Conservation (phyloP, 1,140 invertebrate species). For the Chironomus striatipennis region DNA sequence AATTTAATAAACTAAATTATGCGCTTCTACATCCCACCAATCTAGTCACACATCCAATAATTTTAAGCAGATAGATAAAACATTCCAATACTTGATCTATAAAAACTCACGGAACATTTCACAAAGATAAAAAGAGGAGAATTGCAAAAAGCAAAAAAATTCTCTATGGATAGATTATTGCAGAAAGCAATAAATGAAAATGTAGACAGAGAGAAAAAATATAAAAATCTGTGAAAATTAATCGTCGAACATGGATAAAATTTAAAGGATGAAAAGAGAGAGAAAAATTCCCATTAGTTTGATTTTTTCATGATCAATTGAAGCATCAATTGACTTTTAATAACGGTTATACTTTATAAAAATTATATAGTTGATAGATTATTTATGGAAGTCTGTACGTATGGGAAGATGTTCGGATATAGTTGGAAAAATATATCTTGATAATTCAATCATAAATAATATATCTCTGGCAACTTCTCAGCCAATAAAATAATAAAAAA, state of each 20-base stretch:
- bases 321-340: slow-evolving; percentile 14
- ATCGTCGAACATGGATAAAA: no score
- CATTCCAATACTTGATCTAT: no score
- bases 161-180: no score
- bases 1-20: no score
- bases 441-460: slow-evolving; percentile 23
- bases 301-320: slow-evolving; percentile 5
- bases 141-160: no score
- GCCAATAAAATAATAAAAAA: slow-evolving; percentile 23
- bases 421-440: slow-evolving; percentile 5
- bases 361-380: not conserved
- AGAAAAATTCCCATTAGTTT: no score
- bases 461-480: slow-evolving; percentile 21
- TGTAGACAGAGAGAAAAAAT: not conserved
- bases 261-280: no score
- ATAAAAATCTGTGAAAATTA: not conserved
- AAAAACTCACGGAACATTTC: no score
- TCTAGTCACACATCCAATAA: no score
- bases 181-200: not conserved
- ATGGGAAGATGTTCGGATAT: not conserved
- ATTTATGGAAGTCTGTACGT: not conserved
- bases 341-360: not conserved
- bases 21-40: no score
- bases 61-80: no score
- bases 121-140: no score